phyloP scores from a whole-genome alignment of 2,113 vertebrate genomes.

The Oriolus oriolus region DNA sequence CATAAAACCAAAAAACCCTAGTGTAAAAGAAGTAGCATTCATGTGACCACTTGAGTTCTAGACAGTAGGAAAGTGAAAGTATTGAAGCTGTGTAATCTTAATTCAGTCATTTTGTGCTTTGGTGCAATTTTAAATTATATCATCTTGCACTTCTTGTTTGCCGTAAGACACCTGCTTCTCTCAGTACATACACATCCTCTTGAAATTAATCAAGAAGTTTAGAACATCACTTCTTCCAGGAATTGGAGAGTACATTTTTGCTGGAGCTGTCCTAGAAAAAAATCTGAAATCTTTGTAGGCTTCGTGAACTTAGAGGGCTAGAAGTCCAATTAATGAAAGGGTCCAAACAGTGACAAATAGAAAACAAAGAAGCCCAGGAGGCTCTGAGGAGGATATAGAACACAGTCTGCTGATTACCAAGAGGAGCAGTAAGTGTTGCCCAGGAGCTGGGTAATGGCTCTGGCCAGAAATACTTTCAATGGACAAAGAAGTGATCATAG shows the following conservation, averaged over 20 bases:
- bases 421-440: neutral
- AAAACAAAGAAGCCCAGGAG: neutral
- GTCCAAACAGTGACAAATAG: neutral
- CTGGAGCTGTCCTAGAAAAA: neutral
- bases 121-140: neutral
- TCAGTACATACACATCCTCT: neutral
- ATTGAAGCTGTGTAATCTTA: neutral
- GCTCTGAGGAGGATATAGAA: neutral
- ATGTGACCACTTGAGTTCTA: neutral
- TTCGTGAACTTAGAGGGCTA: neutral
- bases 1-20: neutral
- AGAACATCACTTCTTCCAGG: neutral
- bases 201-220: neutral
- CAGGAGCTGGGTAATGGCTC: neutral
- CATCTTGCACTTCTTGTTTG: neutral
- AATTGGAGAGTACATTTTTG: neutral
- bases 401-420: neutral
- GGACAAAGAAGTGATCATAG: neutral
- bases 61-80: neutral
- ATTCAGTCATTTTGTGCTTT: neutral
- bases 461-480: neutral
- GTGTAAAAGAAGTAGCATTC: neutral
- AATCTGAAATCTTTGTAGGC: neutral
- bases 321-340: neutral
- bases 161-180: neutral